Evolutionary conservation across 2,113 vertebrate genomes (phyloP).

Genomic region (Garra rufa): DNA sequence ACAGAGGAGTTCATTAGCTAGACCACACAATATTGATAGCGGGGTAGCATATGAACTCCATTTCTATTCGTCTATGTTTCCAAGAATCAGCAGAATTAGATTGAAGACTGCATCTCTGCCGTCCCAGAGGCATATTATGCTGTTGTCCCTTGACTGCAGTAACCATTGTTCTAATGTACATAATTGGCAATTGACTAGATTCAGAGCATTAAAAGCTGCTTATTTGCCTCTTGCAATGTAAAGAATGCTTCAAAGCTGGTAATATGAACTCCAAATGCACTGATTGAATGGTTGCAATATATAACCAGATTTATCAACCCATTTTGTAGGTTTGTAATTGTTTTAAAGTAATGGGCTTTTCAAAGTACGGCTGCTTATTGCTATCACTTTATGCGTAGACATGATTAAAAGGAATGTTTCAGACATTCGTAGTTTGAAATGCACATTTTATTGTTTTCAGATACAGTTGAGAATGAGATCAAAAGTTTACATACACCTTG

Average conservation of each 20-base stretch:
- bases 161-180: constrained; percentile 74
- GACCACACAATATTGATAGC: constrained; percentile 23
- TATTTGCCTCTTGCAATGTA: constrained; percentile 75
- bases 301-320: constrained; percentile 68
- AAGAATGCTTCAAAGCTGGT: constrained; percentile 75
- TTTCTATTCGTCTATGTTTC: constrained; percentile 68
- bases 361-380: constrained; percentile 14
- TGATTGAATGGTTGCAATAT: constrained; percentile 76
- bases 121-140: constrained; percentile 76
- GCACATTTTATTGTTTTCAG: too few relatives aligned
- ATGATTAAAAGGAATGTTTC: constrained; percentile 23
- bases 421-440: too few relatives aligned
- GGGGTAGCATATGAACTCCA: constrained; percentile 50
- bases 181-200: constrained; percentile 82
- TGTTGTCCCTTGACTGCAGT: constrained; percentile 72
- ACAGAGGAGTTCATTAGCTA: constrained; percentile 53
- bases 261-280: constrained; percentile 73
- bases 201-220: constrained; percentile 81
- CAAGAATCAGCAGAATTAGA: constrained; percentile 64
- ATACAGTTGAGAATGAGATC: too few relatives aligned
- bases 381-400: constrained; percentile 29
- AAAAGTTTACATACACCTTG: too few relatives aligned
- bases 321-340: constrained; percentile 71
- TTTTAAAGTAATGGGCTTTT: constrained; percentile 68
- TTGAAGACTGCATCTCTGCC: constrained; percentile 76